Base-by-base conservation (phyloP, 1,140 invertebrate species). In the Argopecten irradians region DNA sequence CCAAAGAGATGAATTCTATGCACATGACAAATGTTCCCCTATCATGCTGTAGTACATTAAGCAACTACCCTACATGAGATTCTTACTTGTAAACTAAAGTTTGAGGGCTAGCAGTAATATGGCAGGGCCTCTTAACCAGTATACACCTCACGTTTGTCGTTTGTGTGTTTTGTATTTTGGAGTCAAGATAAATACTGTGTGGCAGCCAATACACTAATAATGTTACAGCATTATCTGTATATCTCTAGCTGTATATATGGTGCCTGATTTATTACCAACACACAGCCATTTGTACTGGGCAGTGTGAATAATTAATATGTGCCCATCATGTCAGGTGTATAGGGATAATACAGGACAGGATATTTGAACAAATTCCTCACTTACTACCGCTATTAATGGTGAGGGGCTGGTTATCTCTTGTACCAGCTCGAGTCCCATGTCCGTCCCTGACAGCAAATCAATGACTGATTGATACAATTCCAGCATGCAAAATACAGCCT, bases 351-450 rank as follows among this genome's bases (percentile, higher is more conserved):
- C n/a, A 71, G 55, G n/a, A 71, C 55, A 71, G 55, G 55, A 71
- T 71, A 71, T 71, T 71, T 71, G 55, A 71, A 71, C 55, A 71
- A 71, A 71, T 71, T 71, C 55, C 55, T 71, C 55, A 71, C 55
- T 71, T 71, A 71, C 55, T 71, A 71, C 3, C 5, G 55, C 55
- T 71, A 71, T 71, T 71, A 71, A 71, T 28, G 14, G 55, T n/a
- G 55, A 71, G 55, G 28, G 55, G 55, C 22, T 28, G 55, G 19
- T 71, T 71, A 71, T 71, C 55, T 71, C 55, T 71, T 71, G 55
- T 71, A 28, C 55, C 8, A n/a, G 55, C 55, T 28, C 55, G 55
- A 71, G 55, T 71, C 55, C 55, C n/a, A 28, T 71, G 55, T 71
- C 28, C 22, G 55, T 71, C 55, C 55, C 22, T 71, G 55, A 71